phyloP scores from a whole-genome alignment of 2,888 invertebrate genomes.

The Patella caerulea region DNA sequence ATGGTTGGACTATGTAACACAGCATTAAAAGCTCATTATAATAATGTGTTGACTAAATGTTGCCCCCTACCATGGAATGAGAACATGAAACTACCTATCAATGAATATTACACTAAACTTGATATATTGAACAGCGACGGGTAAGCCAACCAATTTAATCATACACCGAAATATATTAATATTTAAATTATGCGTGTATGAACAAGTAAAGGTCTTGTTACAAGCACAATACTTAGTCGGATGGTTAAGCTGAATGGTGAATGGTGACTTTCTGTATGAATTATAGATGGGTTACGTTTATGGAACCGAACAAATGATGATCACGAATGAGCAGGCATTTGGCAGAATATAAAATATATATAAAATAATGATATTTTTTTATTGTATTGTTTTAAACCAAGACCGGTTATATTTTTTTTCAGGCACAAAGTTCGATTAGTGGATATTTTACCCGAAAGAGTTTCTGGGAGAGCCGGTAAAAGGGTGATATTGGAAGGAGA shows the following conservation, averaged over 20 bases:
- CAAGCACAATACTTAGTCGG: too few species aligned
- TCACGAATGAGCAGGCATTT: too few species aligned
- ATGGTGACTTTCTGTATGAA: too few species aligned
- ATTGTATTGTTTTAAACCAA: too few species aligned
- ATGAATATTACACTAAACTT: constrained; percentile 55
- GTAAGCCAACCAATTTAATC: constrained; percentile 38
- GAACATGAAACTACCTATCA: constrained; percentile 37
- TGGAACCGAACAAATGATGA: too few species aligned
- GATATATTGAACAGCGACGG: constrained; percentile 60
- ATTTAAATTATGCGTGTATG: too few species aligned
- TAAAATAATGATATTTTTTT: too few species aligned
- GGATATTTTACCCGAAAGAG: constrained; percentile 46
- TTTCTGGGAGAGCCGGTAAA: constrained; percentile 43
- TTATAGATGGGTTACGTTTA: too few species aligned
- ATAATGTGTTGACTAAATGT: constrained; percentile 40
- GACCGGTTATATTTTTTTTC: constrained; percentile 16
- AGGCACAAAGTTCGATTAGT: constrained; percentile 46
- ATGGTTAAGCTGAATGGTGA: too few species aligned
- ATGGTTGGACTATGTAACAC: constrained; percentile 44
- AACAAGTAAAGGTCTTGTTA: too few species aligned
- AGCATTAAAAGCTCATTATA: constrained; percentile 45
- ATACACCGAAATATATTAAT: too few species aligned
- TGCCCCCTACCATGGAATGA: constrained; percentile 56
- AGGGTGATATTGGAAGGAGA: constrained; percentile 59
- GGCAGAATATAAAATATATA: too few species aligned